These are phyloP conservation scores for Pseudomyrmex pallidus DNA, from an alignment of 1,140 invertebrate genomes.

Conservation along the genomic window DNA sequence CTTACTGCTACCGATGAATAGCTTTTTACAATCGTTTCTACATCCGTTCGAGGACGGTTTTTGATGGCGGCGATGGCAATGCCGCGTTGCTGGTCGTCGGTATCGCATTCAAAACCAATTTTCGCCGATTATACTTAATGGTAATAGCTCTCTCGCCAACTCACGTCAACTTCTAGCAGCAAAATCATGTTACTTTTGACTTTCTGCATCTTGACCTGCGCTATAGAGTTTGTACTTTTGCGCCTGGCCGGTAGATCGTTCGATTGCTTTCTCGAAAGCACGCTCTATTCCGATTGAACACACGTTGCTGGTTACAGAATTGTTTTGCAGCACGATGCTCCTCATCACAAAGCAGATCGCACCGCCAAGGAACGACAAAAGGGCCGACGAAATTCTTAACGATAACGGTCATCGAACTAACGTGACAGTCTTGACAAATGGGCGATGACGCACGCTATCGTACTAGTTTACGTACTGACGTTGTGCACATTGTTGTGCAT, in stretches of 20 bases:
- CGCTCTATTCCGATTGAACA: constrained; percentile 58
- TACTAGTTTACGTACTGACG: constrained; percentile 44
- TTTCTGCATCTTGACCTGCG: constrained; percentile 60
- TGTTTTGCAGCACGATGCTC: constrained; percentile 66
- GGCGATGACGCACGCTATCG: constrained; percentile 72
- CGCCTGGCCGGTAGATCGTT: constrained; percentile 75
- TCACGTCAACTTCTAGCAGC: constrained; percentile 73
- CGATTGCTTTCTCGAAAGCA: constrained; percentile 38
- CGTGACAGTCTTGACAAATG: constrained; percentile 56
- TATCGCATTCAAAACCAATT: constrained; percentile 78
- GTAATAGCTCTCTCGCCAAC: constrained; percentile 68
- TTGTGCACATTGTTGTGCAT: constrained; percentile 70
- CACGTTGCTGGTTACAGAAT: constrained; percentile 27
- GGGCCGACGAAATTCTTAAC: constrained; percentile 23
- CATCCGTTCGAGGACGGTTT: constrained; percentile 60
- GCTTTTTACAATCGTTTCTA: constrained; percentile 39
- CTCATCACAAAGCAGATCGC: constrained; percentile 51
- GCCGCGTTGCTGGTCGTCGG: constrained; percentile 66
- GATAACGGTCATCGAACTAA: constrained; percentile 58
- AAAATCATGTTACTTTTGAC: constrained; percentile 48
- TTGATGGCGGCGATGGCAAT: constrained; percentile 65
- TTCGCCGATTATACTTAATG: constrained; percentile 78
- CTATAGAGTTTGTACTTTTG: constrained; percentile 79
- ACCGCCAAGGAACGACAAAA: not conserved
- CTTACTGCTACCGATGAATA: constrained; percentile 26